Percentiles rank a stretch among this genome's conserved stretches.
Evolutionary conservation across 2,113 vertebrate genomes (phyloP).

Genomic region (Pica pica): DNA sequence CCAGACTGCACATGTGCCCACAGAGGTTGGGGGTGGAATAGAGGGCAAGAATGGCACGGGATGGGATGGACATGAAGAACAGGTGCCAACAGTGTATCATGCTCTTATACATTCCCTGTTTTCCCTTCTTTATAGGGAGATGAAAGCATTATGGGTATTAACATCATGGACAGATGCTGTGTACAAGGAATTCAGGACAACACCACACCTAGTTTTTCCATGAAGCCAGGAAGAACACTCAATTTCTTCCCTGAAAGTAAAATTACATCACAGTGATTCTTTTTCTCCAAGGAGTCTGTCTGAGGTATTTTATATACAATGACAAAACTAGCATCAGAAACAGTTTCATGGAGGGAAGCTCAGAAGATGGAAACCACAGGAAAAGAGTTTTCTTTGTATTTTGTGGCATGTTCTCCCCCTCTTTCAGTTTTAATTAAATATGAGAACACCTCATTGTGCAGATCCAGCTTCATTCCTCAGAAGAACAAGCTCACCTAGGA

Average conservation of each 20-base stretch:
- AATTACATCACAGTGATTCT: background rate
- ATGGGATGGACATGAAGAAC: background rate
- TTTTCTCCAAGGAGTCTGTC: background rate
- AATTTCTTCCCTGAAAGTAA: background rate
- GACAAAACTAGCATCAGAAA: background rate
- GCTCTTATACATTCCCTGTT: background rate
- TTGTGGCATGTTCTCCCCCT: background rate
- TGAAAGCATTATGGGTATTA: background rate
- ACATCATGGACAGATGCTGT: background rate
- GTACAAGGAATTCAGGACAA: background rate
- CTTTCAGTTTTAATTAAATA: background rate
- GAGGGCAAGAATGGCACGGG: background rate
- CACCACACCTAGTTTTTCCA: background rate
- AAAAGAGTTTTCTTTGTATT: background rate
- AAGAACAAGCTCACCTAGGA: background rate
- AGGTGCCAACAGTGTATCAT: background rate
- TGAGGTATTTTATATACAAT: background rate
- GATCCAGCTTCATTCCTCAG: background rate
- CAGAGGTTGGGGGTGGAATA: background rate
- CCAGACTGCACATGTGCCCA: background rate
- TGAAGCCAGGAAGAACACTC: background rate
- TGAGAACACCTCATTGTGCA: background rate
- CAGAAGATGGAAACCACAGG: background rate
- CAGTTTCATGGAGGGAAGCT: background rate
- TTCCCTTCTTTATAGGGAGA: background rate